Evolutionary conservation across 2,113 vertebrate species (phyloP).

Genomic region (Tupaia tana): DNA sequence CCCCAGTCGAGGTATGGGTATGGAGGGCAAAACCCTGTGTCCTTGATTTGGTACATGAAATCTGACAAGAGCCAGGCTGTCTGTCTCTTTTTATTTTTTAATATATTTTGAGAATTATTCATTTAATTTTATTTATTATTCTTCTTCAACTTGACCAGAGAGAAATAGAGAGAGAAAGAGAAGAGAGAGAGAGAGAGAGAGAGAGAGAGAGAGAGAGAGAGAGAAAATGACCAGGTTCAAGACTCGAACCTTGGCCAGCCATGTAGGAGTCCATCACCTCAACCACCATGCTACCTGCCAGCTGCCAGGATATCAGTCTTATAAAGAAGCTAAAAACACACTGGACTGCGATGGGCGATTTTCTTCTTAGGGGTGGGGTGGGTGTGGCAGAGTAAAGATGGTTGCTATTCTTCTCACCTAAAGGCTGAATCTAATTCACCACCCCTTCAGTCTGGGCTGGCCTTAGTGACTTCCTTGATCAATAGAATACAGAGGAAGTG

Average conservation of each 20-base stretch:
- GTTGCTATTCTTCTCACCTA: background rate
- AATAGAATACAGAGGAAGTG: background rate
- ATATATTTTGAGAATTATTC: too few relatives aligned
- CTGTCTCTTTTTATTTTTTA: too few relatives aligned
- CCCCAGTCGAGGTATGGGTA: background rate
- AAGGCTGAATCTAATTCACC: background rate
- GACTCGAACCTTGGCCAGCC: too few relatives aligned
- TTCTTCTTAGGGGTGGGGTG: background rate
- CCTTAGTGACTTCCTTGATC: background rate
- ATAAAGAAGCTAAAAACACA: background rate
- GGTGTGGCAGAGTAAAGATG: background rate
- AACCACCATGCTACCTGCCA: too few relatives aligned
- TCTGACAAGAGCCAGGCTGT: background rate
- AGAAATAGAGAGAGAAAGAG: too few relatives aligned
- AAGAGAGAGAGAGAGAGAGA: too few relatives aligned
- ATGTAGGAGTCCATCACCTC: too few relatives aligned
- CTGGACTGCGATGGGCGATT: background rate
- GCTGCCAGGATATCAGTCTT: background rate
- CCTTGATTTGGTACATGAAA: background rate
- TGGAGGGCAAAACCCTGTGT: background rate
- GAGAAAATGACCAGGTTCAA: too few relatives aligned
- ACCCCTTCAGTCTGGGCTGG: background rate
- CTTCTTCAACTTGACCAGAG: too few relatives aligned
- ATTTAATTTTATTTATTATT: too few relatives aligned
- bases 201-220: too few relatives aligned